Percentiles rank a stretch among this genome's conserved stretches.
These are phyloP conservation scores for Indicator maculatus DNA, from an alignment of 2,113 vertebrate species.

Conservation along the genomic window DNA sequence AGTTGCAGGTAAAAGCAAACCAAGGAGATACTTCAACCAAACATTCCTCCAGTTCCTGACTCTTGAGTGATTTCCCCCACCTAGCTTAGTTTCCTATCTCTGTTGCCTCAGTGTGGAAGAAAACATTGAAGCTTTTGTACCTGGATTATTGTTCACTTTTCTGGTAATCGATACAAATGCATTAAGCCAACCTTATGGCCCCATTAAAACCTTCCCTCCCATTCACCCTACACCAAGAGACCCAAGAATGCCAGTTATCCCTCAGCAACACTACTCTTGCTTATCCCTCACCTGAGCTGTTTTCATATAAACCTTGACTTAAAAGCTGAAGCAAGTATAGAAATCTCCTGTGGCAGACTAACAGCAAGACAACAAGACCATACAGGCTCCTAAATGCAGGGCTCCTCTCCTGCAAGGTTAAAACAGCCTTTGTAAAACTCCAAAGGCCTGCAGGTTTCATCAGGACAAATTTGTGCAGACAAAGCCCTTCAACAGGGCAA, in stretches of 20 bases:
- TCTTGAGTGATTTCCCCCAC: background rate
- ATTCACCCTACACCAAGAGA: background rate
- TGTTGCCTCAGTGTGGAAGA: background rate
- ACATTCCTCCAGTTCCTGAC: too few species aligned
- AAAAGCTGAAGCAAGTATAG: background rate
- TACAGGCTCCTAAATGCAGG: background rate
- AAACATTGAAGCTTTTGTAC: background rate
- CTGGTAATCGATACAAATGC: background rate
- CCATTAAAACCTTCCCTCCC: background rate
- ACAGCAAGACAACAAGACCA: rapidly evolving
- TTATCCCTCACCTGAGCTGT: background rate
- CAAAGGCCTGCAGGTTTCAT: background rate
- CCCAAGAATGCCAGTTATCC: rapidly evolving
- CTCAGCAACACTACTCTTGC: background rate
- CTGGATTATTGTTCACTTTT: background rate
- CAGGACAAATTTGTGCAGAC: background rate
- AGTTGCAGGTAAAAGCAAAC: background rate
- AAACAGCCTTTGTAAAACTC: background rate
- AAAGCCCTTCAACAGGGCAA: background rate
- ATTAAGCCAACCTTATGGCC: background rate
- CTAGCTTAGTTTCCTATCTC: background rate
- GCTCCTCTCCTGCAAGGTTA: background rate
- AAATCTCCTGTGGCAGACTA: background rate
- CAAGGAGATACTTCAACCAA: background rate
- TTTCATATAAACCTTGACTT: background rate